Percentiles rank a stretch among this genome's conserved stretches.
phyloP scores from a whole-genome alignment of 37 sponge, comb jelly and placozoan species.

The Amphimedon queenslandica region DNA sequence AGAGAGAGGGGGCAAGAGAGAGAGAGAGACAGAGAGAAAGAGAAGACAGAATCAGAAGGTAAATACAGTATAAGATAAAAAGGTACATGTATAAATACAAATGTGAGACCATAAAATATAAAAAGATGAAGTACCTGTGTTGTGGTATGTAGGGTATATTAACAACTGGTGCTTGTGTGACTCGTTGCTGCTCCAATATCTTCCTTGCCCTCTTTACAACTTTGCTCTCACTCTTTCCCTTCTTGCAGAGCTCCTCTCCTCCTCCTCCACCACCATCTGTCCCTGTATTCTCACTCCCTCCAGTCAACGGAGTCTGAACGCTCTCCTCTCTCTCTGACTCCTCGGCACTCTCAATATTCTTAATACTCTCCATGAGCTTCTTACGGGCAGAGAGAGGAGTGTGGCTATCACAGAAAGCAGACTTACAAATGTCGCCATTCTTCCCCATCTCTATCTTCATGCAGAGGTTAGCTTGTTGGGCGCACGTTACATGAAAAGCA shows the following conservation, averaged over 20 bases:
- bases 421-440: conserved; percentile 70
- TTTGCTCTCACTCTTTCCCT: conserved; percentile 25
- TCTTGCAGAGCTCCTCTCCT: conserved; percentile 1
- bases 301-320: neutral
- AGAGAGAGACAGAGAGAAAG: too few relatives aligned
- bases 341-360: conserved; percentile 6
- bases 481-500: conserved; percentile 98
- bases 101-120: neutral
- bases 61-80: neutral
- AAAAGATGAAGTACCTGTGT: conserved; percentile 56
- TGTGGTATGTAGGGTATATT: conserved; percentile 80
- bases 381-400: conserved; percentile 60
- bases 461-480: conserved; percentile 91
- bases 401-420: conserved; percentile 90
- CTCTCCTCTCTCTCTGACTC: conserved; percentile 22
- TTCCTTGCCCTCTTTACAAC: conserved; percentile 18
- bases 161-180: conserved; percentile 51
- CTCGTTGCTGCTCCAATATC: conserved; percentile 36
- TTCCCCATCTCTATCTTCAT: conserved; percentile 82
- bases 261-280: conserved; percentile 6
- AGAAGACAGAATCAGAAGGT: too few relatives aligned
- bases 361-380: conserved; percentile 19
- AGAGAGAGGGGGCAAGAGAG: too few relatives aligned
- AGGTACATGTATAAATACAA: too few relatives aligned
- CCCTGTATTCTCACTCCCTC: conserved; percentile 16